Conservation (phyloP, 2,888 invertebrate species). For the Chouioia cunea region DNA sequence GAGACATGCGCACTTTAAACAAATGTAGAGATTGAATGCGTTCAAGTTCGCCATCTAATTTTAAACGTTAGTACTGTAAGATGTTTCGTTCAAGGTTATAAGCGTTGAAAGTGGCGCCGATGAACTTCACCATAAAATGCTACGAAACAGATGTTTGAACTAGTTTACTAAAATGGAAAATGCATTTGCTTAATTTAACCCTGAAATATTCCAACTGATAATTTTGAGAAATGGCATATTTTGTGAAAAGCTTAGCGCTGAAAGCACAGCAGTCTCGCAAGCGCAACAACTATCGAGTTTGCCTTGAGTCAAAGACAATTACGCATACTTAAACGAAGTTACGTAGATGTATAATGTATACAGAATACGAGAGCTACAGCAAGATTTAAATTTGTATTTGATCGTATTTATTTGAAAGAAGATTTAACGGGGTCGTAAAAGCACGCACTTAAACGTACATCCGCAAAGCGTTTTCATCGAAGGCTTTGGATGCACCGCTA, state of each 20-base stretch:
- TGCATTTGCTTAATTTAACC: no score
- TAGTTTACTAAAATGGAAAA: neutral
- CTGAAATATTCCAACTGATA: no score
- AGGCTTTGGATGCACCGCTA: slow-evolving; percentile 1
- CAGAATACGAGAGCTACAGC: no score
- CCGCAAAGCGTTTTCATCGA: slow-evolving; percentile 11
- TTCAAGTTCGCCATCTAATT: slow-evolving; percentile 49
- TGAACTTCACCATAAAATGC: slow-evolving; percentile 17
- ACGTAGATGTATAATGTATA: no score
- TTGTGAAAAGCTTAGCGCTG: no score
- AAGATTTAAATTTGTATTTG: neutral
- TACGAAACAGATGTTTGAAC: slow-evolving; percentile 28
- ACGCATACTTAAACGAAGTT: no score
- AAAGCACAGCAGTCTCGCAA: no score
- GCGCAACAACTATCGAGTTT: no score
- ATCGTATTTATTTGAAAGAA: slow-evolving; percentile 20
- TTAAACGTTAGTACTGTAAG: slow-evolving; percentile 45
- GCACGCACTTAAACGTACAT: slow-evolving; percentile 23
- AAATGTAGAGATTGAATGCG: slow-evolving; percentile 3
- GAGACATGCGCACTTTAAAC: neutral
- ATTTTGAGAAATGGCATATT: no score
- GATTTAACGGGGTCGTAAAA: slow-evolving; percentile 26
- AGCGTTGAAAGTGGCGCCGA: slow-evolving; percentile 16
- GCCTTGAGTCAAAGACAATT: no score
- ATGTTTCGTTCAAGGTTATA: slow-evolving; percentile 25